Base-by-base conservation (phyloP, 1,140 invertebrate species). In the Drosophila setifemur region DNA sequence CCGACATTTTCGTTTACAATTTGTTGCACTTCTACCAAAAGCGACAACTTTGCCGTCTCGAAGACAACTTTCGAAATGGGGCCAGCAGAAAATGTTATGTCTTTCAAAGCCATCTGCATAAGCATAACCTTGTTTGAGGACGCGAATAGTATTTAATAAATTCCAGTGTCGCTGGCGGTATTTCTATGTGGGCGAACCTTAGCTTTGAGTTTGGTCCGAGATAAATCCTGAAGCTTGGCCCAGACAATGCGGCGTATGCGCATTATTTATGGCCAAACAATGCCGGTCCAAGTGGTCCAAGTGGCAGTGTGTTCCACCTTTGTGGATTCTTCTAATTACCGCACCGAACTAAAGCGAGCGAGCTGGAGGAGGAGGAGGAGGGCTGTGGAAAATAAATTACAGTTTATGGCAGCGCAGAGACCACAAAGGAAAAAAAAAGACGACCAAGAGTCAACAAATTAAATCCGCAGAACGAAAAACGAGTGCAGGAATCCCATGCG, bases 1-100 rank as follows among this genome's bases (percentile, higher is more conserved):
- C 66, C 73, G 53, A 29, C 66, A 79, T 25, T 81, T 74, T 79
- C 57, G 75, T 57, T 58, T 70, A 71, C 76, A 70, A 75, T 81
- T 79, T 79, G 70, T 81, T 60, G 75, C 58, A 50, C 53, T 74
- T 49, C 50, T 25, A 35, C 40, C 12, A 29, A 57, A 33, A 48
- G 21, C 28, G 18, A 49, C 35, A 49, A 14, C 18, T 16, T 11
- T 5, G 54, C 8, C 52, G 23, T 57, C 18, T 25, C 8, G 19
- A 23, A 29, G 52, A 26, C 18, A 49, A 39, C 21, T 52, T 12
- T 7, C 23, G 11, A 40, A 43, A 58, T 16, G 6, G 14, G 35
- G 55, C 18, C 26, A 31, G 12, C 6, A 23, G 43, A 19, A 40
- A 16, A 42, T 29, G 9, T 3, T n/a, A 31, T 4, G 6, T 7